A percentile compares a stretch with the other conserved stretches of the same genome.
Evolutionary conservation across 37 sponge, comb jelly and placozoan genomes (phyloP).

Genomic region (Sycon ciliatum): DNA sequence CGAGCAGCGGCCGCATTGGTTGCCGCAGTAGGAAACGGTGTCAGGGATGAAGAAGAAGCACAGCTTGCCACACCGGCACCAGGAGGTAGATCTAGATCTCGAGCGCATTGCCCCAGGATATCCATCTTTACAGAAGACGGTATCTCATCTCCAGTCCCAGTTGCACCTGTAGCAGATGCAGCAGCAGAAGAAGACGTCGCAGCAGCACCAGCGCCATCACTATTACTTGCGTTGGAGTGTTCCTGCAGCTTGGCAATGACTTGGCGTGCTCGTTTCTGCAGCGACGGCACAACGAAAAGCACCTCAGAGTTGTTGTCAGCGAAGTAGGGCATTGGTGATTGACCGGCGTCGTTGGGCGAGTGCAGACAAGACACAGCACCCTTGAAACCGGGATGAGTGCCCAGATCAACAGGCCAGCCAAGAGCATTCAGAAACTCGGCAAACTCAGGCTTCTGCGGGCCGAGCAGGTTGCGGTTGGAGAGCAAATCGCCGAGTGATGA

Average conservation of each 20-base stretch:
- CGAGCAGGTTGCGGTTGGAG: slow-evolving; percentile 26
- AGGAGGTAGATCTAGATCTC: too few relatives aligned
- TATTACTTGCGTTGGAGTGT: slow-evolving; percentile 47
- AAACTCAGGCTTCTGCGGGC: slow-evolving; percentile 31
- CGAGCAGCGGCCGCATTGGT: too few relatives aligned
- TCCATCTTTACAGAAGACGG: too few relatives aligned
- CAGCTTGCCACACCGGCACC: too few relatives aligned
- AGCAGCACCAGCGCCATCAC: too few relatives aligned
- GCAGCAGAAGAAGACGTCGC: too few relatives aligned
- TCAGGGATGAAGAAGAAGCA: too few relatives aligned
- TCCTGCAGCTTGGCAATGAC: slow-evolving; percentile 1
- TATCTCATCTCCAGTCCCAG: too few relatives aligned
- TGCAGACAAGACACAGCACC: slow-evolving; percentile 27
- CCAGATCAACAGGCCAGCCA: slow-evolving; percentile 75
- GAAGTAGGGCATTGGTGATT: slow-evolving; percentile 49
- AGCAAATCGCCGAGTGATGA: slow-evolving; percentile 56
- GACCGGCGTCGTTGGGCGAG: too few relatives aligned
- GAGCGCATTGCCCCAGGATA: too few relatives aligned
- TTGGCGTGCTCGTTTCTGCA: slow-evolving; percentile 9
- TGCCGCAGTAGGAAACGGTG: too few relatives aligned
- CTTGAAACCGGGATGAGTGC: slow-evolving; percentile 60
- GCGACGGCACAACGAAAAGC: slow-evolving; percentile 58
- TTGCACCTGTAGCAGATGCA: too few relatives aligned
- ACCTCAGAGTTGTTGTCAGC: slow-evolving; percentile 61
- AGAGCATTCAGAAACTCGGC: slow-evolving; percentile 56